Evolutionary conservation across 2,888 invertebrate species (phyloP).

Genomic region (Apamea crenata): DNA sequence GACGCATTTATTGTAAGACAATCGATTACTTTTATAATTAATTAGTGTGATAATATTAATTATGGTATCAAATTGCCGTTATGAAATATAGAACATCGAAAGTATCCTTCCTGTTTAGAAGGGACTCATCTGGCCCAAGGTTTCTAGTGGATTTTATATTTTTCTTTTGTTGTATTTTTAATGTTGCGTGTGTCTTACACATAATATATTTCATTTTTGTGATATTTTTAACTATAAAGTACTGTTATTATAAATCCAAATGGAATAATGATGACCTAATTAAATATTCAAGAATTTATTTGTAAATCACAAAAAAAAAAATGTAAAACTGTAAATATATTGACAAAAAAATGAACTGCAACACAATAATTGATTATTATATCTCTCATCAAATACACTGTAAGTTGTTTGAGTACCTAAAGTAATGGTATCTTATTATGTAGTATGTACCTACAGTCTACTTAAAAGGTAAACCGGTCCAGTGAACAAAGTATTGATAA

Average conservation of each 20-base stretch:
- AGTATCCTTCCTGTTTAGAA: constrained; percentile 91
- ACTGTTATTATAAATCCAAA: constrained; percentile 90
- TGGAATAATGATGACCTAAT: constrained; percentile 90
- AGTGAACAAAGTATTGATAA: constrained; percentile 90
- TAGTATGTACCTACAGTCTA: constrained; percentile 87
- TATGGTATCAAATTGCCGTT: constrained; percentile 90
- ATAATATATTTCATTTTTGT: constrained; percentile 91
- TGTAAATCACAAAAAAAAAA: constrained; percentile 90
- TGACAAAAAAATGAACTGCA: constrained; percentile 90
- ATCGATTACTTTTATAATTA: constrained; percentile 90
- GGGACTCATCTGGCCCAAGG: constrained; percentile 90
- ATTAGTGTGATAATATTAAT: constrained; percentile 90
- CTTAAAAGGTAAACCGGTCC: constrained; percentile 89
- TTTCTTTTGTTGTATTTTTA: constrained; percentile 90
- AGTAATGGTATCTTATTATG: constrained; percentile 86
- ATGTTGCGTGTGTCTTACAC: constrained; percentile 91
- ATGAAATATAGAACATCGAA: constrained; percentile 90
- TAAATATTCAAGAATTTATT: constrained; percentile 91
- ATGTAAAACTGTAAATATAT: constrained; percentile 91
- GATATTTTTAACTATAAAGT: constrained; percentile 91
- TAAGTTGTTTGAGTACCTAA: constrained; percentile 89
- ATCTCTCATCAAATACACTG: constrained; percentile 89
- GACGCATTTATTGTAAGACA: constrained; percentile 91
- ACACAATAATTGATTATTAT: constrained; percentile 89
- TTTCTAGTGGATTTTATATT: constrained; percentile 90